Percentiles rank a stretch among this genome's conserved stretches.
These are phyloP conservation scores for Anser brachyrhynchus DNA, from an alignment of 2,113 vertebrate species.

Conservation along the genomic window DNA sequence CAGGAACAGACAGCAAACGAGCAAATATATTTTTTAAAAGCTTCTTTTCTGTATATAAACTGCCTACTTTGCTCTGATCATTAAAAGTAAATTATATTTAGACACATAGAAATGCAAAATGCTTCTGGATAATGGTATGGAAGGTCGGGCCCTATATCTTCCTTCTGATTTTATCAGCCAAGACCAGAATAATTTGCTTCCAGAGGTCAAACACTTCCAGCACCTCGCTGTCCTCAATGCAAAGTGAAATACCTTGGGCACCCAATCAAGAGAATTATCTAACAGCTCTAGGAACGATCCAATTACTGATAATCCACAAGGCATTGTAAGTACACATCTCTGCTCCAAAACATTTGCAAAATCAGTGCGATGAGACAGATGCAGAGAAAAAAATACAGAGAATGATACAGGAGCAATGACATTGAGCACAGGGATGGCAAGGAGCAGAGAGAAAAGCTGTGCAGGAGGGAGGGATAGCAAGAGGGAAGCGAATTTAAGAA, in stretches of 20 bases:
- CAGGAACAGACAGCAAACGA: neutral
- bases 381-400: neutral
- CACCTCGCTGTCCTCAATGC: neutral
- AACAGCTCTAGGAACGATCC: neutral
- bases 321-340: neutral
- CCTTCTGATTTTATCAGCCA: neutral
- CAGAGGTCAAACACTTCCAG: neutral
- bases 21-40: neutral
- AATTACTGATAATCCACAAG: neutral
- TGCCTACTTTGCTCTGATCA: neutral
- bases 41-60: neutral
- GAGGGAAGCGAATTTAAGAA: neutral
- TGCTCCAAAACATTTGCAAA: neutral
- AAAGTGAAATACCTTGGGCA: neutral
- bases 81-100: neutral
- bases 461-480: neutral
- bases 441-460: neutral
- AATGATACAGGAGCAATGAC: accelerated
- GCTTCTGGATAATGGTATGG: neutral
- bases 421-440: neutral
- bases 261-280: neutral
- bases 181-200: neutral
- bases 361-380: neutral
- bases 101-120: neutral
- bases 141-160: neutral